phyloP scores from a whole-genome alignment of 2,888 invertebrate species.

The Dasypogon diadema region DNA sequence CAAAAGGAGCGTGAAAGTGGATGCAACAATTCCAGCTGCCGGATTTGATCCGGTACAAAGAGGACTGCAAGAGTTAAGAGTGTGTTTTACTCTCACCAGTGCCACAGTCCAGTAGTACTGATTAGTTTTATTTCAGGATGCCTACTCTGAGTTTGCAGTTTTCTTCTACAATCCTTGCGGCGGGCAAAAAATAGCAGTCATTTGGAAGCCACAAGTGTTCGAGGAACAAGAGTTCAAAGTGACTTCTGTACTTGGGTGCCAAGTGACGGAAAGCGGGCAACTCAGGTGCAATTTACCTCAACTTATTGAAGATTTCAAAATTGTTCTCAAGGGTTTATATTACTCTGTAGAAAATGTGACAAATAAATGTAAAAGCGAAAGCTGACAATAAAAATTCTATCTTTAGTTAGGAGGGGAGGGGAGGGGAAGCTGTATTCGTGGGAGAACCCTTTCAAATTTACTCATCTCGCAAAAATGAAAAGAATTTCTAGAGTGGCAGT shows the following conservation, averaged over 20 bases:
- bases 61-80: slow-evolving; percentile 81
- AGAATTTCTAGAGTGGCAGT: too few species aligned
- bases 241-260: slow-evolving; percentile 63
- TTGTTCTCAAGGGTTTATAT: slow-evolving; percentile 65
- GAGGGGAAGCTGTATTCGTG: too few species aligned
- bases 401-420: too few species aligned
- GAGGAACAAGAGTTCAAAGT: slow-evolving; percentile 81
- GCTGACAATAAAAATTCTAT: background rate
- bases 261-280: slow-evolving; percentile 58
- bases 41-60: slow-evolving; percentile 81
- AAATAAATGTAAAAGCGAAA: background rate
- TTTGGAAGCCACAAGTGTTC: slow-evolving; percentile 82
- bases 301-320: slow-evolving; percentile 65
- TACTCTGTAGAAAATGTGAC: slow-evolving; percentile 58
- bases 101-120: too few species aligned
- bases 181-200: slow-evolving; percentile 84
- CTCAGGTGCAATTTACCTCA: slow-evolving; percentile 62
- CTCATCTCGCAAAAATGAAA: too few species aligned
- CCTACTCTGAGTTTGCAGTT: slow-evolving; percentile 81
- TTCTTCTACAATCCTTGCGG: slow-evolving; percentile 93
- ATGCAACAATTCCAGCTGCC: slow-evolving; percentile 75
- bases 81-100: too few species aligned
- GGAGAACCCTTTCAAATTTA: too few species aligned
- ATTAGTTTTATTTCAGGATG: slow-evolving; percentile 70
- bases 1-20: slow-evolving; percentile 59